Evolutionary conservation across 2,797 vertebrate genomes (phyloP).

Genomic region (Melanotaenia trifasciata): DNA sequence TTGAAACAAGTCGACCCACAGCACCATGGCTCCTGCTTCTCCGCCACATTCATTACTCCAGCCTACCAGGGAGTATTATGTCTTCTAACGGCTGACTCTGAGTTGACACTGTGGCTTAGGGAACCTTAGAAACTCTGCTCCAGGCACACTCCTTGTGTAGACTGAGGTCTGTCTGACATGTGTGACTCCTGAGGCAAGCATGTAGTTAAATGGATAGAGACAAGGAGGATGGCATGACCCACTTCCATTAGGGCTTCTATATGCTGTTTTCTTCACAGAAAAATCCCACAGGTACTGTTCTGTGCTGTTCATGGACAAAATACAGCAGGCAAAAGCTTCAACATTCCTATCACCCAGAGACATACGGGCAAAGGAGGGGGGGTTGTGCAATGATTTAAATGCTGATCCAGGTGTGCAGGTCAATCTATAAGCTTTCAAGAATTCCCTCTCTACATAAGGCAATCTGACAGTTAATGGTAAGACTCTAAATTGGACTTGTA

Average conservation of each 20-base stretch:
- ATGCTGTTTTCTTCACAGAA: slow-evolving; percentile 43
- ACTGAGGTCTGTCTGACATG: slow-evolving; percentile 69
- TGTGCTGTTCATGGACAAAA: slow-evolving; percentile 24
- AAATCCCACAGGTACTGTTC: slow-evolving; percentile 54
- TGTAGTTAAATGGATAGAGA: slow-evolving; percentile 73
- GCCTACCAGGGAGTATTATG: slow-evolving; percentile 69
- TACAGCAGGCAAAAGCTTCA: slow-evolving; percentile 19
- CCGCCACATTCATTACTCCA: slow-evolving; percentile 70
- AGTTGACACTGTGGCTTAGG: slow-evolving; percentile 69
- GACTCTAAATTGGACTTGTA: slow-evolving; percentile 34
- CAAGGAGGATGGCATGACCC: slow-evolving; percentile 70
- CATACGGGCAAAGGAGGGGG: slow-evolving; percentile 11
- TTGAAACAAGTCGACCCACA: slow-evolving; percentile 67
- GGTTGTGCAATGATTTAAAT: slow-evolving; percentile 18
- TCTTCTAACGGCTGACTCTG: slow-evolving; percentile 62
- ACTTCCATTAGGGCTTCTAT: slow-evolving; percentile 59
- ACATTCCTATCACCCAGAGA: slow-evolving; percentile 35
- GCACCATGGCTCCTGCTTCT: slow-evolving; percentile 55
- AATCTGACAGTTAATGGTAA: slow-evolving; percentile 10
- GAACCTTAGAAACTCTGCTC: slow-evolving; percentile 72
- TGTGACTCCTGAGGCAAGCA: slow-evolving; percentile 69
- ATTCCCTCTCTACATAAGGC: slow-evolving; percentile 11
- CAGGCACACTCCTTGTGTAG: slow-evolving; percentile 60
- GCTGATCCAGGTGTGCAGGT: slow-evolving; percentile 36
- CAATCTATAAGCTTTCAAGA: slow-evolving; percentile 15